phyloP scores from a whole-genome alignment of 2,113 vertebrate genomes.

The Semnornis frantzii region DNA sequence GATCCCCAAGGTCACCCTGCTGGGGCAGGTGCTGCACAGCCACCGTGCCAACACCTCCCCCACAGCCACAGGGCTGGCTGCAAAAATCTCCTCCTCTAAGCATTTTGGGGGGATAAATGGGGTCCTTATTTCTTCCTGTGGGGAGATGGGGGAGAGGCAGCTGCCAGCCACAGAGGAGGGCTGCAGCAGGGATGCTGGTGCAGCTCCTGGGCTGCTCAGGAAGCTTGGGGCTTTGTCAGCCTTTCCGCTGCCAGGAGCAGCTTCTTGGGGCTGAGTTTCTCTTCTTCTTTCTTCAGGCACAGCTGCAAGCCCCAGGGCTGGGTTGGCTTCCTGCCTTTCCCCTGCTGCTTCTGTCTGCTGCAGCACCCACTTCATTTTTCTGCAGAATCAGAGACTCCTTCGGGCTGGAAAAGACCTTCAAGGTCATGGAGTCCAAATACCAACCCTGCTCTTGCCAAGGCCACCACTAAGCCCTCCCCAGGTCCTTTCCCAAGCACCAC shows the following conservation, averaged over 20 bases:
- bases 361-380: not conserved
- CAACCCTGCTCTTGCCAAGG: no score
- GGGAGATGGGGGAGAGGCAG: rapidly evolving
- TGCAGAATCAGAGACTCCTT: no score
- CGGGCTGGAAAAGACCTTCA: no score
- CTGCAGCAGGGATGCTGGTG: rapidly evolving
- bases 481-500: no score
- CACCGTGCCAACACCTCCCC: rapidly evolving
- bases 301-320: not conserved
- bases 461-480: no score
- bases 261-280: not conserved
- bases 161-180: not conserved
- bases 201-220: not conserved
- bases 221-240: constrained; percentile 8
- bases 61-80: rapidly evolving
- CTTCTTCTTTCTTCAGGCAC: constrained; percentile 24
- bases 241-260: not conserved
- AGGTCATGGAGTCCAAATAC: no score
- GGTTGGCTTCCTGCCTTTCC: constrained; percentile 28
- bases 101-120: rapidly evolving
- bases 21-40: not conserved
- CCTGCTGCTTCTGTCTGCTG: not conserved
- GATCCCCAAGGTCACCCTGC: not conserved
- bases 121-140: not conserved
- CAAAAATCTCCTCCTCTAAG: rapidly evolving